Evolutionary conservation across 2,113 vertebrate genomes (phyloP), one percentile per base, ranked within the genome.

Genomic region (Scatophagus argus): DNA sequence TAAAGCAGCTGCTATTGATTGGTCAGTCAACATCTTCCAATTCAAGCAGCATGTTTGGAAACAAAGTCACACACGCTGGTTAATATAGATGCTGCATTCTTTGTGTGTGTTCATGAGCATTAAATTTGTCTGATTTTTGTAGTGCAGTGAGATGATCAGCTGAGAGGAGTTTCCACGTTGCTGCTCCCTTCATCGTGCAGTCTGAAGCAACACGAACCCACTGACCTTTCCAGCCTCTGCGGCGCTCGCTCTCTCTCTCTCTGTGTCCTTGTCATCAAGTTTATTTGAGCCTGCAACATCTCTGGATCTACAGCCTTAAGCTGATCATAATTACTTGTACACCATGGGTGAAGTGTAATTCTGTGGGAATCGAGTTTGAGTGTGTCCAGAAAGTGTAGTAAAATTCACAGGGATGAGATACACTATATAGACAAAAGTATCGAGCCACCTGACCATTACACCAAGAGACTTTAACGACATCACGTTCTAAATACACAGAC

Each of bases 131-230:
- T 51, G 23, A 72, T 70, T 69, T 21, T 70, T 54, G 36, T 39
- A 14, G 21, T 60, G 56, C 62, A 58, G 46, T 72, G 51, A 81
- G 82, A 84, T 81, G 55, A 77, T 70, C 17, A 69, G 41, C 38
- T 56, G 55, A 76, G 41, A 86, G 49, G 34, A 56, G 56, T 85
- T 81, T 83, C 72, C 60, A 72, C 75, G 80, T 78, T 74, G 52
- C 43, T 76, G 34, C 52, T 25, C 43, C 41, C 44, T 64, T 72
- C 69, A 47, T 77, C 47, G 1, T 27, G 36, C 32, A 21, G 34
- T 47, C 44, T 51, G 34, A 80, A 71, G 41, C 31, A 17, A 14
- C 23, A 44, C 5, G 8, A 72, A 67, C 64, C 5, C 3, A 56
- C 32, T 79, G 47, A 77, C 54, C 66, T 17, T 23, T 21, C 21